Percentiles rank a stretch among this genome's conserved stretches.
Evolutionary conservation across 1,140 invertebrate genomes (phyloP).

Genomic region (Bicyclus anynana): DNA sequence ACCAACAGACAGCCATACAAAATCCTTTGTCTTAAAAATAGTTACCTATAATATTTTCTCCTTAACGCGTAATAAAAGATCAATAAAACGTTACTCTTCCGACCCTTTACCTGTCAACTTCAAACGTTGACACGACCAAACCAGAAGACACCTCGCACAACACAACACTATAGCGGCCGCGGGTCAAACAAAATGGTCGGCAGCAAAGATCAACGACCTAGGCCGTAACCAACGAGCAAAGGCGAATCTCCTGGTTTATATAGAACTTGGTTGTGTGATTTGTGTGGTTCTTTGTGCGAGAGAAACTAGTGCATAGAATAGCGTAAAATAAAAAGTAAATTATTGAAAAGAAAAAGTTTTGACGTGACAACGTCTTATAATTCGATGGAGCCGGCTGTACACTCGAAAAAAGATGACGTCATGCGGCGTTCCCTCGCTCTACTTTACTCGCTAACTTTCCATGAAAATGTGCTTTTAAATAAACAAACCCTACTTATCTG

Average conservation of each 20-base stretch:
- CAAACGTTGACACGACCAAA: background rate
- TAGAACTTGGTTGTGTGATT: slow-evolving; percentile 4
- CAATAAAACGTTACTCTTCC: slow-evolving; percentile 9
- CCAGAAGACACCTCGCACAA: background rate
- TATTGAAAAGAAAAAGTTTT: no score
- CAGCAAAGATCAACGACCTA: background rate
- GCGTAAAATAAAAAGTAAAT: no score
- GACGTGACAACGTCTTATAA: no score
- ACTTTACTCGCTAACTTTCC: no score
- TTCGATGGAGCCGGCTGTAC: no score
- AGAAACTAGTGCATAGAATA: background rate
- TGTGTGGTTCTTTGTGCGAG: background rate
- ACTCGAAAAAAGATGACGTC: no score
- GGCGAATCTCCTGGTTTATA: slow-evolving; percentile 5
- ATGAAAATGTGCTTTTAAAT: no score
- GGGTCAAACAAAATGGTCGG: background rate
- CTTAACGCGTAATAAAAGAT: slow-evolving; percentile 7
- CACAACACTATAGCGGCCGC: background rate
- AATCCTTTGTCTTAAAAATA: background rate
- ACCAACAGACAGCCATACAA: no score
- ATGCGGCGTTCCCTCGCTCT: no score
- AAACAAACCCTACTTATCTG: no score
- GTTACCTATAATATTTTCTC: background rate
- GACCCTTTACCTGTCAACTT: slow-evolving; percentile 11
- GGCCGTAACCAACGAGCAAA: background rate